Evolutionary conservation across 2,888 invertebrate species (phyloP).

Genomic region (Protonemura montana): DNA sequence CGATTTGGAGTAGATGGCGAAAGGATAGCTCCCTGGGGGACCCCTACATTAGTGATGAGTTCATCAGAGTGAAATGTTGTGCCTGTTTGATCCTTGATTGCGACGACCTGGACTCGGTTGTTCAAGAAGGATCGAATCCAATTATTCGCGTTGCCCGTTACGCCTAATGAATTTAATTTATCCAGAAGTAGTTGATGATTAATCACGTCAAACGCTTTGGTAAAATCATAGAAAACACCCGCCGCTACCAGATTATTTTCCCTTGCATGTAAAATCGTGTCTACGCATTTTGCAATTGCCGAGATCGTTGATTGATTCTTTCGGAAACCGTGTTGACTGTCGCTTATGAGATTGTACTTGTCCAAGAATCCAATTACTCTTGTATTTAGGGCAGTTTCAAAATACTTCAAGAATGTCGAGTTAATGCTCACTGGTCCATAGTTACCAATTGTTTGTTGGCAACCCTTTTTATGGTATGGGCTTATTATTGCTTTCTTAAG

Average conservation of each 20-base stretch:
- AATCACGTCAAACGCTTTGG: neutral
- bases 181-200: neutral
- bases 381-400: constrained; percentile 37
- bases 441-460: constrained; percentile 20
- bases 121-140: neutral
- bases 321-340: neutral
- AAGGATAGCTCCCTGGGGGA: too few species aligned
- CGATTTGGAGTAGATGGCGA: neutral
- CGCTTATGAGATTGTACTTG: neutral
- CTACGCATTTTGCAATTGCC: neutral
- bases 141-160: neutral
- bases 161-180: neutral
- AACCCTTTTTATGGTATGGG: constrained; percentile 43
- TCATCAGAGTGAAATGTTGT: neutral
- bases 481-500: constrained; percentile 42
- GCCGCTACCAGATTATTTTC: neutral
- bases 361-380: constrained; percentile 35
- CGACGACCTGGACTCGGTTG: neutral
- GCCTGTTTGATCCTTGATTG: neutral
- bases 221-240: constrained; percentile 38
- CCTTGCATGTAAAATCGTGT: constrained; percentile 21
- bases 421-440: constrained; percentile 41
- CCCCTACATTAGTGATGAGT: neutral
- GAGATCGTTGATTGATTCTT: neutral
- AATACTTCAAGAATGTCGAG: constrained; percentile 39